Evolutionary conservation across 2,888 invertebrate species (phyloP).

Genomic region (Argyra leucocephala): DNA sequence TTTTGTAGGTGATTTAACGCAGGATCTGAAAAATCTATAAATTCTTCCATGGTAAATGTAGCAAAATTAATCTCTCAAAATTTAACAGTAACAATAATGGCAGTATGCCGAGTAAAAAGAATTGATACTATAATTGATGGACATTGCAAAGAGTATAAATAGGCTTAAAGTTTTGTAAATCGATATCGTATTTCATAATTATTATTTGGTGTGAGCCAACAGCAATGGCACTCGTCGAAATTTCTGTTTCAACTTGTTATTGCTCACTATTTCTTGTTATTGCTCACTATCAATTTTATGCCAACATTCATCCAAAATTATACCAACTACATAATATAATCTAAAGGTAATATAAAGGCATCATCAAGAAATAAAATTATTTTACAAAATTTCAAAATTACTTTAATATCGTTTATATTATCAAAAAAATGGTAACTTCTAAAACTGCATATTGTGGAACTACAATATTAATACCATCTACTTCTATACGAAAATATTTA

Average conservation of each 20-base stretch:
- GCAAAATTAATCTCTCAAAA: conserved; percentile 72
- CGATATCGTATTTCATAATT: conserved; percentile 52
- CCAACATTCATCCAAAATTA: no score
- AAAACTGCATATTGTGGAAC: no score
- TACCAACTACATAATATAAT: no score
- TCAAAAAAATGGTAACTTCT: no score
- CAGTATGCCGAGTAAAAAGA: conserved; percentile 59
- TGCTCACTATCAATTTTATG: no score
- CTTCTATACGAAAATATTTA: no score
- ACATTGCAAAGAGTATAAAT: conserved; percentile 61
- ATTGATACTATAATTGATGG: conserved; percentile 67
- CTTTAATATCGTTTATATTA: no score
- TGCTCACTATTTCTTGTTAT: no score
- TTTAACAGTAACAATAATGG: conserved; percentile 73
- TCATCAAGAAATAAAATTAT: no score
- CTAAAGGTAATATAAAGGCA: no score
- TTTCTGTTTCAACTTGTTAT: conserved; percentile 36
- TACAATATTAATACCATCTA: no score
- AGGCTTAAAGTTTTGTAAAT: conserved; percentile 52
- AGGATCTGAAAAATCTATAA: conserved; percentile 60
- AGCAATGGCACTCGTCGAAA: conserved; percentile 48
- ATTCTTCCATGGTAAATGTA: conserved; percentile 61
- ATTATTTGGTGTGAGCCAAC: conserved; percentile 55
- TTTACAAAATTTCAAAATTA: no score
- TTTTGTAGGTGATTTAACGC: conserved; percentile 57